Percentiles rank a stretch among this genome's conserved stretches.
Evolutionary conservation across 2,888 invertebrate genomes (phyloP).

Genomic region (Aspidapion aeneum): DNA sequence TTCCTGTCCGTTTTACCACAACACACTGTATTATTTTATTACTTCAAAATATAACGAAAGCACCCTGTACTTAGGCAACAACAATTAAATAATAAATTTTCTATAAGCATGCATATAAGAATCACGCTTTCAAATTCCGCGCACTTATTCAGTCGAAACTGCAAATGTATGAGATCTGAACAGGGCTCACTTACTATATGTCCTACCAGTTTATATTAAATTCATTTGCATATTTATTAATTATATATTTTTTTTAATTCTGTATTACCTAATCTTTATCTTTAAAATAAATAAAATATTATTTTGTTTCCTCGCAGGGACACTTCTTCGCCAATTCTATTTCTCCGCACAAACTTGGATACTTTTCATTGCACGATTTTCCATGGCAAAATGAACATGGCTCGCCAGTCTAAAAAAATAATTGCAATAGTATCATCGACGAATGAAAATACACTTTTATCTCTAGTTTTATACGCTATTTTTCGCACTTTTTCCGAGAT

Average conservation of each 20-base stretch:
- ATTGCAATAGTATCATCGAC: too few relatives aligned
- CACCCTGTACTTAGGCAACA: too few relatives aligned
- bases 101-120: too few relatives aligned
- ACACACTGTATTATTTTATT: too few relatives aligned
- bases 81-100: too few relatives aligned
- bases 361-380: slow-evolving; percentile 12
- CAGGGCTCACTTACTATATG: not conserved
- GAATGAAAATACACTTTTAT: too few relatives aligned
- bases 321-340: slow-evolving; percentile 8
- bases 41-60: too few relatives aligned
- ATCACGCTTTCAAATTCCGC: not conserved
- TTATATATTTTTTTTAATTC: not conserved
- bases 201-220: not conserved
- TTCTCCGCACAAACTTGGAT: slow-evolving; percentile 14
- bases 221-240: not conserved
- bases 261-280: not conserved
- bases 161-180: too few relatives aligned
- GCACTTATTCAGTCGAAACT: not conserved
- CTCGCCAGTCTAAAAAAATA: slow-evolving; percentile 4
- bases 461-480: too few relatives aligned
- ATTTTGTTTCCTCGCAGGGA: slow-evolving; percentile 6
- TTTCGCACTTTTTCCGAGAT: too few relatives aligned
- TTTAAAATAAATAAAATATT: too few relatives aligned
- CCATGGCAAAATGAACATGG: slow-evolving; percentile 13
- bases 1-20: too few relatives aligned